Percentiles rank a stretch among this genome's conserved stretches.
phyloP scores from a whole-genome alignment of 2,113 vertebrate genomes.

The Tragelaphus buxtoni region DNA sequence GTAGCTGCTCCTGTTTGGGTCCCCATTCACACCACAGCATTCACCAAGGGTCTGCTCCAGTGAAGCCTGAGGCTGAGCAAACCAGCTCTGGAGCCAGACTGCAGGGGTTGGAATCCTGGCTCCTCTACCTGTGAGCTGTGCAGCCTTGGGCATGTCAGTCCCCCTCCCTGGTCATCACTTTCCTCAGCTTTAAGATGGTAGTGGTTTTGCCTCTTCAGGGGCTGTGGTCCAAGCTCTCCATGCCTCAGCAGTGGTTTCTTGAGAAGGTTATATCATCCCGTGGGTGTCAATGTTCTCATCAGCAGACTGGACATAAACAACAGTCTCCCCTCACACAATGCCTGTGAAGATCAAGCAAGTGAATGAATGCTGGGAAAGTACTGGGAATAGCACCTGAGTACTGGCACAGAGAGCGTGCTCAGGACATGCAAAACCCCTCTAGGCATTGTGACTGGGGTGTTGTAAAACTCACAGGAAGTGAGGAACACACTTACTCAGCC shows the following conservation, averaged over 20 bases:
- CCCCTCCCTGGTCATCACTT: neutral
- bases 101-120: neutral
- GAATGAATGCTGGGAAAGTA: neutral
- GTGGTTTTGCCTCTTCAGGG: neutral
- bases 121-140: neutral
- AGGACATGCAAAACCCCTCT: neutral
- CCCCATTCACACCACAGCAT: neutral
- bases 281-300: too few species aligned
- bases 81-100: neutral
- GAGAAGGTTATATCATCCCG: neutral
- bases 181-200: neutral
- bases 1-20: neutral
- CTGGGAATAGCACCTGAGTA: neutral
- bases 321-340: neutral
- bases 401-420: neutral
- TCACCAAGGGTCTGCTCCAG: neutral
- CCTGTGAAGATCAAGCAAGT: neutral
- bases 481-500: neutral
- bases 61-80: neutral
- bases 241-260: accelerated
- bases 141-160: accelerated
- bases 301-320: neutral
- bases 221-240: too few species aligned
- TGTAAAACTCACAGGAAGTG: neutral
- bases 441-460: accelerated